Base-by-base conservation (phyloP, 2,888 invertebrate genomes). In the Caenorhabditis sp. region DNA sequence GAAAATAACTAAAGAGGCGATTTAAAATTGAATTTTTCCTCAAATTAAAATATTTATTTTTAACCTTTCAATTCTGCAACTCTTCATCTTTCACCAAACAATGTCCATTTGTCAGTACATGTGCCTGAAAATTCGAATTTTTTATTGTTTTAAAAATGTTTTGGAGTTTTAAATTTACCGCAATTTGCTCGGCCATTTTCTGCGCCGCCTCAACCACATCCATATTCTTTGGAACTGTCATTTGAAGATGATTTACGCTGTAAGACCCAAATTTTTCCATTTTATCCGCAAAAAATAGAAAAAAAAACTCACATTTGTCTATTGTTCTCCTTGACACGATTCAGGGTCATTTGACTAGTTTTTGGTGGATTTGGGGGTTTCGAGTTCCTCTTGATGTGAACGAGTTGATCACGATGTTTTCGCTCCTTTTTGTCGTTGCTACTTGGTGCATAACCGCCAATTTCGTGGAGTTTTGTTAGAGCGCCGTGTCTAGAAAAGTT, bases 271-370 rank as follows among this genome's bases (percentile, higher is more conserved):
- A 52, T 21, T 52, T 52, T 52, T 52, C 20, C 4, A 21, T 20
- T 52, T 12, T 12, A 21, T 52, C 23, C 4, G 12, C 4, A 52
- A 52, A 52, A 52, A 52, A 7, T 12, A 23, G 10, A 52, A 52
- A 23, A 52, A 52, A 23, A 52, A 21, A 36, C 17, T 25, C n/a
- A 25, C 36, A 20, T 20, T 20, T 27, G 1, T 20, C 36, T 58
- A 12, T n/a, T 27, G 5, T 58, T 66, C 59, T n/a, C 57, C n/a
- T 25, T 21, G 26, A 62, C 60, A 38, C 59, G 62, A 27, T 73
- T 73, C 60, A 73, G 14, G 14, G 73, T 68, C 73, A 73, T 73
- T 60, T 73, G 68, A 14, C 56, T 36, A 49, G 52, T 59, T 56
- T 53, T 59, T n/a, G 73, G 73, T 4, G 65, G 54, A 0, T 43